Conservation (phyloP, 2,797 vertebrate species). For the Muscicapa comitata region DNA sequence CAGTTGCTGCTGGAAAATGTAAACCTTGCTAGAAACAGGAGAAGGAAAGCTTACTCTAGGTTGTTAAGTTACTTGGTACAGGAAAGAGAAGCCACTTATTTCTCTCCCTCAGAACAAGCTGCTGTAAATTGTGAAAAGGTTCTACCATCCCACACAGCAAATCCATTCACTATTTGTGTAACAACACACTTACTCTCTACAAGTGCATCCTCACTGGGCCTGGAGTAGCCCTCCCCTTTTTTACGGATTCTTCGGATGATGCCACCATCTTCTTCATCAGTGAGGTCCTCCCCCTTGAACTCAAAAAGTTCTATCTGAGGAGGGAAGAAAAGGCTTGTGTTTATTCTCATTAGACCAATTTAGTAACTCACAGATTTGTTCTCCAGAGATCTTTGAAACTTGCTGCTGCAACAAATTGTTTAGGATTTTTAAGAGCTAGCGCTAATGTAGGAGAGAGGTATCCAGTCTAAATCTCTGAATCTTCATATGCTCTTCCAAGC, state of each 20-base stretch:
- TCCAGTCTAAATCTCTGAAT: not conserved
- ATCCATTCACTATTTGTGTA: not conserved
- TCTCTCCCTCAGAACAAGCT: not conserved
- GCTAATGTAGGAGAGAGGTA: not conserved
- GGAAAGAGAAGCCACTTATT: not conserved
- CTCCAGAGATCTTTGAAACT: not conserved
- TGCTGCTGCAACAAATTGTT: not conserved
- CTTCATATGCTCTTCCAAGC: not conserved
- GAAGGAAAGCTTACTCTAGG: not conserved
- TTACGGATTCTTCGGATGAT: conserved; percentile 89
- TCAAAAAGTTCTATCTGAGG: conserved; percentile 93
- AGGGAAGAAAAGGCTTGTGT: not conserved
- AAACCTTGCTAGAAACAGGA: not conserved
- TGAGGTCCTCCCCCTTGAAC: conserved; percentile 91
- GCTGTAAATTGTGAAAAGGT: not conserved
- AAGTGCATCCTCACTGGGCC: conserved; percentile 89
- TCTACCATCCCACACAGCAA: not conserved
- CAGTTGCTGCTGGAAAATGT: not conserved
- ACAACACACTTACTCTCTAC: conserved; percentile 84
- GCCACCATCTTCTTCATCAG: conserved; percentile 90
- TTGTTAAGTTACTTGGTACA: not conserved
- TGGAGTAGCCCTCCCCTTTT: conserved; percentile 91
- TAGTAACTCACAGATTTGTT: not conserved
- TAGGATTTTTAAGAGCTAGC: not conserved
- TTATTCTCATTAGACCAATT: not conserved